Base-by-base conservation (phyloP, 37 sponge, comb jelly and placozoan genomes). In the Amphimedon queenslandica region DNA sequence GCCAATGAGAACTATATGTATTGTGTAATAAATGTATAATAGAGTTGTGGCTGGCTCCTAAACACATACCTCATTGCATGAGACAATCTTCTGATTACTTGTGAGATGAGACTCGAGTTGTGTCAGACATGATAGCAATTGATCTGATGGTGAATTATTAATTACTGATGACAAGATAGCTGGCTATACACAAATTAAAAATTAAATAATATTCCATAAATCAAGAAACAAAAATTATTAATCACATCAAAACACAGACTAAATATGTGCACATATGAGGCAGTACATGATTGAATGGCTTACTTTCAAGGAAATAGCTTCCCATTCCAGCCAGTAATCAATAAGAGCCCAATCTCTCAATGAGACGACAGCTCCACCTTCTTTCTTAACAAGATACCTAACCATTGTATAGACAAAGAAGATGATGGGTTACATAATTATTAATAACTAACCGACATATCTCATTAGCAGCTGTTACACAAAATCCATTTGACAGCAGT, bases 291-390 rank as follows among this genome's bases (percentile, higher is more conserved):
- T 47, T 47, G 8, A 18, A 47, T 47, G 13, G 29, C 77, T 0
- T 38, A 81, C 88, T 78, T 81, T 81, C 67, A 87, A 73, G 34
- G 72, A 37, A 2, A 70, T 37, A 10, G 27, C 43, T 55, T 77
- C 88, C 88, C 88, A 87, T 37, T 63, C 88, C 3, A 81, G 28
- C 88, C 88, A 87, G 68, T 81, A 64, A 37, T 87, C 82, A 33
- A 80, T 69, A 3, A 67, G 76, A 1, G 68, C 81, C 61, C 27
- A 66, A 1, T 64, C 60, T 2, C 24, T 36, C 51, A 47, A 47
- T 18, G 8, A 13, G 51, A 47, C 51, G 13, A 47, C 51, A 47
- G n/a, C n/a, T n/a, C n/a, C n/a, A n/a, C n/a, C n/a, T n/a, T n/a
- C n/a, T n/a, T n/a, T n/a, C n/a, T n/a, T n/a, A n/a, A n/a, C n/a